These are phyloP conservation scores for Climacteris rufus DNA, from an alignment of 2,113 vertebrate genomes.

Conservation along the genomic window DNA sequence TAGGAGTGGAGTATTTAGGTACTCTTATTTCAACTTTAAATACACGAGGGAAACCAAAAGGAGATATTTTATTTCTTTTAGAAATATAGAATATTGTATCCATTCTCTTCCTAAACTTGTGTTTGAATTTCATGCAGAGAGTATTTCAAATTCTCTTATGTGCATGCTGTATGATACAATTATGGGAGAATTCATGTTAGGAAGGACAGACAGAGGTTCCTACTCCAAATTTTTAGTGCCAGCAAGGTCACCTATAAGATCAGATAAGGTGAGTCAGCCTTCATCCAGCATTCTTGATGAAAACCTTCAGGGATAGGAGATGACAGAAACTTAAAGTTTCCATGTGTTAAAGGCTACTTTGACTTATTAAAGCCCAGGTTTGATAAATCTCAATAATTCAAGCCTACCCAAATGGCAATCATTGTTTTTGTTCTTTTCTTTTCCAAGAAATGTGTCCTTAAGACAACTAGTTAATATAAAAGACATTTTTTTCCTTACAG, in stretches of 20 bases:
- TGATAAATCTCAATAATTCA: background rate
- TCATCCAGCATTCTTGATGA: background rate
- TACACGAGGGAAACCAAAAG: background rate
- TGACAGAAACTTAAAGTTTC: background rate
- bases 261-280: background rate
- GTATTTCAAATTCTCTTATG: background rate
- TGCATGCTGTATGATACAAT: background rate
- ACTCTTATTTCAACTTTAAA: background rate
- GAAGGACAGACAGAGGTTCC: background rate
- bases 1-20: background rate
- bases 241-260: background rate
- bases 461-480: background rate
- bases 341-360: background rate
- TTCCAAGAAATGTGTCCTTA: background rate
- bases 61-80: background rate
- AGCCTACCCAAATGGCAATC: background rate
- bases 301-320: background rate
- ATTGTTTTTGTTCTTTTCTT: background rate
- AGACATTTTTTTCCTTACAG: background rate
- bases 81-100: background rate
- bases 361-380: background rate
- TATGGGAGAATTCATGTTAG: background rate
- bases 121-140: background rate
- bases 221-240: background rate
- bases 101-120: background rate